Base-by-base conservation (phyloP, 2,888 invertebrate species). In the Calephelis perditalis region DNA sequence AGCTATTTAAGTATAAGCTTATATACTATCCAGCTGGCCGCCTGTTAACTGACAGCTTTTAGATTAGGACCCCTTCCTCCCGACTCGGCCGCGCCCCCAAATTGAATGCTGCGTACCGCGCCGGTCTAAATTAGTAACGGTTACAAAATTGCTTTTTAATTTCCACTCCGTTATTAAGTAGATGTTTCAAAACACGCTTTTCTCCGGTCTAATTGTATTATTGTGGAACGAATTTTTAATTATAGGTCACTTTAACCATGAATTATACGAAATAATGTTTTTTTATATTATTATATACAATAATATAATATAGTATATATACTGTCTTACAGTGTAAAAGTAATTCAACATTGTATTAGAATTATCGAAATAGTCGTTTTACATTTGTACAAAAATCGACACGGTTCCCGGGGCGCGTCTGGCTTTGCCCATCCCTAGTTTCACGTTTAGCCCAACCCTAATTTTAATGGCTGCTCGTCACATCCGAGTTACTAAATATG, bases 111-210 rank as follows among this genome's bases (percentile, higher is more conserved):
- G 79, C 79, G 73, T 72, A 76, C 79, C 77, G 80, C 78, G 78
- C 79, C 78, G 77, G 75, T 74, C 84, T 83, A 85, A 87, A 89
- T 89, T 87, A 88, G 87, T 86, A 84, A 87, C 82, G 86, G 86
- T 86, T 84, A 84, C 83, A 77, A 87, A 90, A 90, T 90, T 84
- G 86, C 83, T 85, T 87, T 89, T 87, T 88, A 88, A 89, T 89
- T 88, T 85, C 80, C 70, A 76, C 74, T 75, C 75, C 74, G 81
- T 85, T 87, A 84, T 84, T 85, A 83, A 80, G 77, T 77, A 76
- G 75, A 74, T 77, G 74, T 78, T 78, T 77, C 73, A 43, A 36
- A 64, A 63, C 47, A 15, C 49, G 49, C 15, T 66, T 60, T 62
- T 54, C 36, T 40, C 12, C 7, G 54, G 15, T 46, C 12, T 59